Evolutionary conservation across 1,140 invertebrate species (phyloP).

Genomic region (Acyrthosiphon pisum): DNA sequence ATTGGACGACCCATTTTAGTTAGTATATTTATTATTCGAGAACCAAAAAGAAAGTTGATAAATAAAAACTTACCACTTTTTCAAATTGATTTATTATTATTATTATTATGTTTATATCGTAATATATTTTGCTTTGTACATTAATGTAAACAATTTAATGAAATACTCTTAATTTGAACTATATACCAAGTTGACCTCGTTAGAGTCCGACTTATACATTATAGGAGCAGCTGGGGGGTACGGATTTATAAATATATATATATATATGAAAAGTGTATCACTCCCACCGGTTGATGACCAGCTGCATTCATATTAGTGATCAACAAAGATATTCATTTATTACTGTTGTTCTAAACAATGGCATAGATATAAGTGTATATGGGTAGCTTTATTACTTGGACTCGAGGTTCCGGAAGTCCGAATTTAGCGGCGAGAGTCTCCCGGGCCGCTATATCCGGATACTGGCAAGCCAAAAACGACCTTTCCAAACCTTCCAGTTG

Average conservation of each 20-base stretch:
- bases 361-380: neutral
- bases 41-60: too few relatives aligned
- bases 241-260: too few relatives aligned
- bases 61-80: neutral
- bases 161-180: neutral
- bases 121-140: neutral
- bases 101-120: neutral
- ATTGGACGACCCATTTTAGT: too few relatives aligned
- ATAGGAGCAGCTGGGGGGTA: too few relatives aligned
- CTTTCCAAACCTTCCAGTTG: constrained; percentile 89
- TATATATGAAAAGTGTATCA: too few relatives aligned
- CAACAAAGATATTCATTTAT: neutral
- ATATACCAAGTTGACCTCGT: neutral
- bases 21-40: too few relatives aligned
- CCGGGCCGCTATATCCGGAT: constrained; percentile 90
- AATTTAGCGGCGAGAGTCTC: constrained; percentile 82
- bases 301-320: neutral
- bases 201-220: neutral
- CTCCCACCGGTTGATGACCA: too few relatives aligned
- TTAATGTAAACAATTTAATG: too few relatives aligned
- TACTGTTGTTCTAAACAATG: too few relatives aligned
- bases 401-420: constrained; percentile 58
- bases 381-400: constrained; percentile 48
- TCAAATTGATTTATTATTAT: neutral
- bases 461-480: constrained; percentile 89